Evolutionary conservation across 2,113 vertebrate genomes (phyloP).

Genomic region (Oxyura jamaicensis): DNA sequence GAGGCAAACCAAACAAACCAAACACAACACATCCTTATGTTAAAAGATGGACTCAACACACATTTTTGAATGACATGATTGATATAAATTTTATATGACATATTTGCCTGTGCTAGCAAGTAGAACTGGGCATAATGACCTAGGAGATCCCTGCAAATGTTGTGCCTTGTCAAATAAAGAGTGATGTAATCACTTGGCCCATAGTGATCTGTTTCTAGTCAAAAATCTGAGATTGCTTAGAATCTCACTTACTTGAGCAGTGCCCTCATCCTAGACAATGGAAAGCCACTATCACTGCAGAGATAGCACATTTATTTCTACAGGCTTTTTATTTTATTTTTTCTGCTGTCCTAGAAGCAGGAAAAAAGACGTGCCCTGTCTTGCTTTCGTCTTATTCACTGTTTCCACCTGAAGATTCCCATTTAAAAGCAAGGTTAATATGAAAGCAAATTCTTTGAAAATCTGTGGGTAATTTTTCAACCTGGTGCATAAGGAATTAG

Average conservation of each 20-base stretch:
- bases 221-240: neutral
- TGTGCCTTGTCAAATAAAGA: neutral
- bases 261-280: neutral
- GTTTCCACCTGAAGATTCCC: neutral
- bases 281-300: neutral
- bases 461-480: constrained; percentile 10
- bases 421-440: neutral
- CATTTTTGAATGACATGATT: neutral
- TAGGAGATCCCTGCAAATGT: neutral
- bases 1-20: neutral
- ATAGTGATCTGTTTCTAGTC: neutral
- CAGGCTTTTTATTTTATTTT: neutral
- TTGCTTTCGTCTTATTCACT: neutral
- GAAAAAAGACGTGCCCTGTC: neutral
- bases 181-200: neutral
- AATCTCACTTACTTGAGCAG: neutral
- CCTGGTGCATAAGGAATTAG: neutral
- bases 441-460: constrained; percentile 23
- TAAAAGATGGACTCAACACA: neutral
- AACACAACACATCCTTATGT: neutral
- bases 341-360: neutral
- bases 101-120: neutral
- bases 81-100: neutral
- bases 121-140: neutral
- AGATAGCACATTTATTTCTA: neutral